A percentile compares a stretch with the other conserved stretches of the same genome.
Evolutionary conservation across 2,113 vertebrate genomes (phyloP).

Genomic region (Vidua macroura): DNA sequence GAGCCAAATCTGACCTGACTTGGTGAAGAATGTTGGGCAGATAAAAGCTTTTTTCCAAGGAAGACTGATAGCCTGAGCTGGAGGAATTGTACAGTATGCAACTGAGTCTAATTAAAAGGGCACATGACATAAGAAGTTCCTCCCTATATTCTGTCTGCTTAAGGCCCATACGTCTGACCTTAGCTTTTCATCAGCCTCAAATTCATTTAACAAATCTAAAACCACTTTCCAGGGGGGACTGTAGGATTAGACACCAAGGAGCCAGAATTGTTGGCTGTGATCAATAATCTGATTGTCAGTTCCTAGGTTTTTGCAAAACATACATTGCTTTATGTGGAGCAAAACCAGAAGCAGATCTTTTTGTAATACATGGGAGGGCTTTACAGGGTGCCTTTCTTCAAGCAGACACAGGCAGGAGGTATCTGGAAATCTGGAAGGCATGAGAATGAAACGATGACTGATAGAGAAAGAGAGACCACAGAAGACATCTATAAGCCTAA

Average conservation of each 20-base stretch:
- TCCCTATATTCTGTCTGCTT: neutral
- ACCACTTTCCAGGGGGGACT: neutral
- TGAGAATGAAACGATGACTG: slow-evolving; percentile 39
- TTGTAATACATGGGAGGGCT: slow-evolving; percentile 57
- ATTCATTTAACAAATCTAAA: slow-evolving; percentile 35
- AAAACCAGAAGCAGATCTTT: slow-evolving; percentile 59
- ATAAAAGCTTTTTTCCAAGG: neutral
- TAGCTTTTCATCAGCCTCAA: slow-evolving; percentile 24
- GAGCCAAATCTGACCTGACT: neutral
- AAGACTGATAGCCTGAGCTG: neutral
- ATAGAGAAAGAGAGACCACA: slow-evolving; percentile 58
- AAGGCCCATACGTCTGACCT: neutral
- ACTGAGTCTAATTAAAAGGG: neutral
- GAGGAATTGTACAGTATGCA: neutral
- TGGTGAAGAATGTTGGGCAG: neutral
- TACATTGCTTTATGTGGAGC: neutral
- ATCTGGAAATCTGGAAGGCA: slow-evolving; percentile 61
- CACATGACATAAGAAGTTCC: neutral
- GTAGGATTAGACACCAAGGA: slow-evolving; percentile 53
- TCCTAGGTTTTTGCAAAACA: slow-evolving; percentile 20
- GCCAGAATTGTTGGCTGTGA: slow-evolving; percentile 42
- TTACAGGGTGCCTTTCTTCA: slow-evolving; percentile 45
- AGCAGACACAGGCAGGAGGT: slow-evolving; percentile 47
- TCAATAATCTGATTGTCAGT: slow-evolving; percentile 61
- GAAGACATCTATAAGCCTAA: slow-evolving; percentile 58